Evolutionary conservation across 2,888 invertebrate genomes (phyloP), one percentile per base, ranked within the genome.

Genomic region (Machimus atricapillus): DNA sequence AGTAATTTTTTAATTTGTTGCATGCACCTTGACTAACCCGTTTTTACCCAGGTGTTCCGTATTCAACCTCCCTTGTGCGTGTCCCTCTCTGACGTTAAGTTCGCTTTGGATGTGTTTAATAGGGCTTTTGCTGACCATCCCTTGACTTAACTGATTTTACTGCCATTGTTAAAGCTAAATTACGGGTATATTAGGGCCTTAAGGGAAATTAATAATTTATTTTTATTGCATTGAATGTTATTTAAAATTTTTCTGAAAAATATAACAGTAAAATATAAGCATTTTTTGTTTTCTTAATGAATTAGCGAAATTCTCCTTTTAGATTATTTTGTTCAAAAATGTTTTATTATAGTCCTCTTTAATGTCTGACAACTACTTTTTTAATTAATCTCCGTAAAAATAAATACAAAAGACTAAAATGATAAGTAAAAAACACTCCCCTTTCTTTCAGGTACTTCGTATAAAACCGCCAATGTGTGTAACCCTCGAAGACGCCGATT

Each of bases 51-150:
- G 97, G 96, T 97, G 0, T 93, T 99, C 82, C 94, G 99, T 90
- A 96, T 99, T 89, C 98, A 98, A 91, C 99, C 99, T 6, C 99
- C 99, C 0, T 97, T 99, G 98, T 99, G 98, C 92, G 95, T 99
- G 88, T 97, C 95, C 8, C 96, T 95, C 92, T 94, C 95, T 88
- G 98, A 99, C 93, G 97, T 95, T 2, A 96, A 98, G 91, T 97
- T 96, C 90, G 94, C 96, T 1, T 92, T 96, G 86, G 94, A 94
- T 43, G 95, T 95, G 31, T 91, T 97, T 78, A 94, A 94, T 89
- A 92, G 93, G 88, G 94, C 95, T 8, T 91, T 86, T 58, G 73
- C 23, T 73, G 14, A 34, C 27, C 56, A 77, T 52, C n/a, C 73
- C 23, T 37, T 74, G 8, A 85, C 9, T 27, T 74, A 74, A 31